A percentile compares a stretch with the other conserved stretches of the same genome.
These are phyloP conservation scores for Patagioenas fasciata DNA, from an alignment of 2,113 vertebrate species.

Conservation along the genomic window DNA sequence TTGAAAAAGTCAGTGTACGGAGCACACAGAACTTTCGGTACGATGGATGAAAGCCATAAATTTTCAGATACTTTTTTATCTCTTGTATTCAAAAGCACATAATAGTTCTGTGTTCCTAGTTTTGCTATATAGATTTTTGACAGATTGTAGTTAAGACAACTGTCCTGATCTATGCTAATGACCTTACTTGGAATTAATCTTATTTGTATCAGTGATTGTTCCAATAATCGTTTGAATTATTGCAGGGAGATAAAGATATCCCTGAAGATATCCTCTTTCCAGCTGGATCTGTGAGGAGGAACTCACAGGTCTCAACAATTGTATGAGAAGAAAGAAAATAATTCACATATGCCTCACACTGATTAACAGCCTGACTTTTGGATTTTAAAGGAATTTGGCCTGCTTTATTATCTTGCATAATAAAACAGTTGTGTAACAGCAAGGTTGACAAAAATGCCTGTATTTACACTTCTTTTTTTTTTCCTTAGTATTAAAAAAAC, in stretches of 20 bases:
- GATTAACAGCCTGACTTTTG: background rate
- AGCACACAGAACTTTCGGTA: background rate
- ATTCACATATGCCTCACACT: background rate
- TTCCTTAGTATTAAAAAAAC: background rate
- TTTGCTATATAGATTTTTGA: background rate
- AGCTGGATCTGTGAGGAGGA: background rate
- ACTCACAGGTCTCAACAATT: background rate
- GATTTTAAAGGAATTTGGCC: background rate
- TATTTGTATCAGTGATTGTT: background rate
- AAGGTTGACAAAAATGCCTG: background rate
- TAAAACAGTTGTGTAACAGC: background rate
- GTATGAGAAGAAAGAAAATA: background rate
- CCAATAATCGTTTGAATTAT: constrained; percentile 1
- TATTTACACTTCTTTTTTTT: background rate
- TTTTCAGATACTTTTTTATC: background rate
- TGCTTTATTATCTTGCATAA: background rate
- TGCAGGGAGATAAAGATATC: constrained; percentile 2
- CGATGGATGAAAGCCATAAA: background rate
- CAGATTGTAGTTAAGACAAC: background rate
- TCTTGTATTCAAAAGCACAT: background rate
- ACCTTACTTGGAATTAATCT: background rate
- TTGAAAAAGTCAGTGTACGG: background rate
- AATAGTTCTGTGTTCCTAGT: background rate
- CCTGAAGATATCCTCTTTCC: background rate
- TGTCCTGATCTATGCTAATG: background rate